A percentile compares a stretch with the other conserved stretches of the same genome.
phyloP scores from a whole-genome alignment of 64 coral and sea anemone species.

The Stichodactyla helianthus region DNA sequence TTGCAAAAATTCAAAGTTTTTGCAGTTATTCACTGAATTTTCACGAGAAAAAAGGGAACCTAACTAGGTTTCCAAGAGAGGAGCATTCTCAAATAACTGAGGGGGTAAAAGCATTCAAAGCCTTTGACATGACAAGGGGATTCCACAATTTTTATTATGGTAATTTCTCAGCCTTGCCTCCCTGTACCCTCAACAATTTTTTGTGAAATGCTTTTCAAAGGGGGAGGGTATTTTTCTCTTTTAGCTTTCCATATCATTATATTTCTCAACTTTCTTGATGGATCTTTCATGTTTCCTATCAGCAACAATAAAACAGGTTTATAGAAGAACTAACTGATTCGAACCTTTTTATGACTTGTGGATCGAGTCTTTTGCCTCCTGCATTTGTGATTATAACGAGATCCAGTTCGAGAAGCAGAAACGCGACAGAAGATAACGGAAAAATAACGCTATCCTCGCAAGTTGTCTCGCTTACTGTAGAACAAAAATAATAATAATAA shows the following conservation, averaged over 20 bases:
- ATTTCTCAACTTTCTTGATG: neutral
- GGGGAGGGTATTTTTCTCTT: too few relatives aligned
- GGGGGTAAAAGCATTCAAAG: too few relatives aligned
- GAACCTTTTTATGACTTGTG: constrained; percentile 59
- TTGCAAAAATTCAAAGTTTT: neutral
- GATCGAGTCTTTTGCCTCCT: constrained; percentile 33
- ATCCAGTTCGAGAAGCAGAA: constrained; percentile 54
- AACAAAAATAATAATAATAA: neutral
- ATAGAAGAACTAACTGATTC: neutral
- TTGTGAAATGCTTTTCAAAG: too few relatives aligned
- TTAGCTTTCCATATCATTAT: too few relatives aligned
- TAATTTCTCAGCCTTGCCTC: too few relatives aligned
- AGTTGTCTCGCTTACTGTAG: constrained; percentile 77
- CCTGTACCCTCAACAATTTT: too few relatives aligned
- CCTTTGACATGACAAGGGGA: too few relatives aligned
- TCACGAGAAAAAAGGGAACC: neutral
- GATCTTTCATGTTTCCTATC: neutral
- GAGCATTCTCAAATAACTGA: too few relatives aligned
- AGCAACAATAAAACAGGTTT: neutral
- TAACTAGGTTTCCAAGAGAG: neutral
- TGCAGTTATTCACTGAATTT: neutral
- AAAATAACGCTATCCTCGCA: constrained; percentile 81
- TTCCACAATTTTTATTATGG: too few relatives aligned
- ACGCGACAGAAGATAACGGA: constrained; percentile 88
- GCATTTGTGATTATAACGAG: constrained; percentile 7